Percentiles rank a stretch among this genome's conserved stretches.
phyloP scores from a whole-genome alignment of 2,797 vertebrate genomes.

The Luscinia megarhynchos region DNA sequence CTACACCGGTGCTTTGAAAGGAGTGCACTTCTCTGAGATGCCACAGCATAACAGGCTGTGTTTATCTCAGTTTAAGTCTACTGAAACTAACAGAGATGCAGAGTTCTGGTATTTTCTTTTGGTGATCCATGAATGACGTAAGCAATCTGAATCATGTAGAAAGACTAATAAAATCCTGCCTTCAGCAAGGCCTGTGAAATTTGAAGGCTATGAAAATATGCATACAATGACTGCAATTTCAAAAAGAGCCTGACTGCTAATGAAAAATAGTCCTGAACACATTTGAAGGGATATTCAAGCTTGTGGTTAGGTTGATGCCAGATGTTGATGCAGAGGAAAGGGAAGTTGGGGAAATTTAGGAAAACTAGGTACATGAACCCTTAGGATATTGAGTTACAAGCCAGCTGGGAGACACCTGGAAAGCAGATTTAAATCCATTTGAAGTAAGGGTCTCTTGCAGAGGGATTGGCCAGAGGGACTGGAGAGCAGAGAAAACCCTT shows the following conservation, averaged over 20 bases:
- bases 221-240: background rate
- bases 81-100: background rate
- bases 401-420: conserved; percentile 56
- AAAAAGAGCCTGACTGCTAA: background rate
- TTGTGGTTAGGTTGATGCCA: conserved; percentile 35
- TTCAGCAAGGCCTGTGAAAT: background rate
- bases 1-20: background rate
- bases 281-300: conserved; percentile 12
- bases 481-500: background rate
- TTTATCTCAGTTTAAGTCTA: background rate
- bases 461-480: background rate
- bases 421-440: background rate
- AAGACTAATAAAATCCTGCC: background rate
- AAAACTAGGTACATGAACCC: conserved; percentile 61
- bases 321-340: conserved; percentile 59
- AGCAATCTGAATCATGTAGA: background rate
- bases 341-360: conserved; percentile 63
- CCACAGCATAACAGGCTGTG: background rate
- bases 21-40: background rate
- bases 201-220: background rate
- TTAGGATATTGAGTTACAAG: conserved; percentile 51
- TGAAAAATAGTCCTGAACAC: conserved; percentile 16
- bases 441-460: background rate
- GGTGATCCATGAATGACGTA: background rate
- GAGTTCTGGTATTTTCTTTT: background rate